These are phyloP conservation scores for Zosterops pallidus DNA, from an alignment of 2,113 vertebrate species.

Conservation along the genomic window DNA sequence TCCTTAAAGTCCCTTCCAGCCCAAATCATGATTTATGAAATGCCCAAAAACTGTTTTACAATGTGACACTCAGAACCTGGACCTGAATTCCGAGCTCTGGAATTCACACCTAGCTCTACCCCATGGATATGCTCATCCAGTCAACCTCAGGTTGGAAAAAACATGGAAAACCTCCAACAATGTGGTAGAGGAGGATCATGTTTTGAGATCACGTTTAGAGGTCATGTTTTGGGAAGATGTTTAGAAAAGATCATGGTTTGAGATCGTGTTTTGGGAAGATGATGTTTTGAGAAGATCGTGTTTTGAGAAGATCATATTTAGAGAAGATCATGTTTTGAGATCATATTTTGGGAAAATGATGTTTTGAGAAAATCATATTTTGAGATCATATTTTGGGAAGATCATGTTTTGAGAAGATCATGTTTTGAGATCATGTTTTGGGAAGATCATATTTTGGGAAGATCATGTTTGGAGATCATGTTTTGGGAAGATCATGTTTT, in stretches of 20 bases:
- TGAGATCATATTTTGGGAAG: no score
- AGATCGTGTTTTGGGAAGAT: neutral
- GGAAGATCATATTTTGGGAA: neutral
- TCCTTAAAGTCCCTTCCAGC: neutral
- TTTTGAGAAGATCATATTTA: no score
- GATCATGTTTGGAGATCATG: neutral
- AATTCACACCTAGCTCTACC: neutral
- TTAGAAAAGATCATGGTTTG: neutral
- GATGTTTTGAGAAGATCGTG: neutral
- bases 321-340: no score
- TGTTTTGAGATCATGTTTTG: no score
- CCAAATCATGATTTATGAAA: neutral
- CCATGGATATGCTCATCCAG: neutral
- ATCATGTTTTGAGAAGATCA: no score
- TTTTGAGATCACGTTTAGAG: neutral
- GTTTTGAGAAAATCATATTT: neutral
- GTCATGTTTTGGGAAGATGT: neutral
- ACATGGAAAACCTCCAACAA: neutral
- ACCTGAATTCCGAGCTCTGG: neutral
- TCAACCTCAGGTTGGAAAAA: neutral
- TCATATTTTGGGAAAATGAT: no score
- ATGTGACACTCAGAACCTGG: accelerated
- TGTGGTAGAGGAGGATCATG: accelerated
- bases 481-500: neutral
- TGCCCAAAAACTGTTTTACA: neutral